These are phyloP conservation scores for Hemithea aestivaria DNA, from an alignment of 2,888 invertebrate species.

Conservation along the genomic window DNA sequence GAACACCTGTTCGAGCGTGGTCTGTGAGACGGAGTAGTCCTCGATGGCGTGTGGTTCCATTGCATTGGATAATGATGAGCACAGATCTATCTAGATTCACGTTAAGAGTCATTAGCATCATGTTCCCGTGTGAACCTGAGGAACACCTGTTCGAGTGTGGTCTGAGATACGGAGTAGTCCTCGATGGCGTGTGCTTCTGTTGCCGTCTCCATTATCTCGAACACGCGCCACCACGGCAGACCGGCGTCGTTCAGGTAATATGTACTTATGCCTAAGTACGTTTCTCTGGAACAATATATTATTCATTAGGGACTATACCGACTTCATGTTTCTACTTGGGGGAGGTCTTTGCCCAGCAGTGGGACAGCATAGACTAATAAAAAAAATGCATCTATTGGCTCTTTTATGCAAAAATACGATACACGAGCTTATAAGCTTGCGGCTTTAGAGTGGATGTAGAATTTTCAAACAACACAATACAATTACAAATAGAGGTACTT, in stretches of 20 bases:
- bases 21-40: conserved; percentile 90
- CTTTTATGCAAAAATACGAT: no score
- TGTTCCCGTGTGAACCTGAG: conserved; percentile 77
- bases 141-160: conserved; percentile 89
- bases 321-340: no score
- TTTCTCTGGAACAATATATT: conserved; percentile 76
- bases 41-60: conserved; percentile 80
- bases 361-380: no score
- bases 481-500: no score
- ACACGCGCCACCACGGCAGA: conserved; percentile 83
- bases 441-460: no score
- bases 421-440: no score
- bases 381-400: no score
- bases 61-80: conserved; percentile 40
- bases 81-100: background rate
- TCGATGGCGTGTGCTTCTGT: conserved; percentile 80
- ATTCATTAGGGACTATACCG: no score
- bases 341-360: no score
- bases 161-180: conserved; percentile 89
- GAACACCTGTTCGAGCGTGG: conserved; percentile 89
- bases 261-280: conserved; percentile 84
- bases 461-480: no score
- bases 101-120: conserved; percentile 20
- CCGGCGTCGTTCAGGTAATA: conserved; percentile 81
- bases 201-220: conserved; percentile 82